A percentile compares a stretch with the other conserved stretches of the same genome.
Conservation (phyloP, 2,113 vertebrate genomes). For the Menidia beryllina region DNA sequence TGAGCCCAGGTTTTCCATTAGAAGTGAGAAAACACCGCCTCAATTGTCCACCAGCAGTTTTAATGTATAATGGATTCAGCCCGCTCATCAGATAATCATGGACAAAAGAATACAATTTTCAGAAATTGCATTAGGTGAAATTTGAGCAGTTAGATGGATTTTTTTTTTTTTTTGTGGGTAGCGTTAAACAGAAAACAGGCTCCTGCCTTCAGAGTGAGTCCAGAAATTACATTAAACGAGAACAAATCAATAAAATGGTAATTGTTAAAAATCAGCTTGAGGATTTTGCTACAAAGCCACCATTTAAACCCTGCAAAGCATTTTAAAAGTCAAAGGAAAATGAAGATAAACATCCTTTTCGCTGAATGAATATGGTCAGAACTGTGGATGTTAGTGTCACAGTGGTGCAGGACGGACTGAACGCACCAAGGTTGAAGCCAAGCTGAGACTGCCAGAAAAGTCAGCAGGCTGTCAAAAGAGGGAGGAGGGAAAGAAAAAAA, state of each 20-base stretch:
- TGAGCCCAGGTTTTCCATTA: constrained; percentile 46
- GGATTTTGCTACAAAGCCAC: not conserved
- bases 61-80: constrained; percentile 49
- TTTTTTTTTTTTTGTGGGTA: no score
- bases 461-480: constrained; percentile 55
- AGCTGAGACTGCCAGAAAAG: constrained; percentile 55
- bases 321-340: not conserved
- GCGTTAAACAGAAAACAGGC: constrained; percentile 3
- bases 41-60: constrained; percentile 16
- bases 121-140: constrained; percentile 41
- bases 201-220: constrained; percentile 1
- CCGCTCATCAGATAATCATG: constrained; percentile 35
- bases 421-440: constrained; percentile 56
- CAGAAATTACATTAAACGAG: constrained; percentile 5
- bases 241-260: constrained; percentile 1
- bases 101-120: constrained; percentile 22
- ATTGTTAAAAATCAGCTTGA: not conserved
- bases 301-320: not conserved
- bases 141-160: constrained; percentile 27
- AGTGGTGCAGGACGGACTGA: constrained; percentile 37
- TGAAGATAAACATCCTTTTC: not conserved
- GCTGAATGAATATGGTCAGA: constrained; percentile 40
- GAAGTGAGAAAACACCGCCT: constrained; percentile 39
- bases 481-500: not conserved
- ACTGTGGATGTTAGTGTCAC: constrained; percentile 49